Base-by-base conservation (phyloP, 1,140 invertebrate species). In the Lucilia cuprina region DNA sequence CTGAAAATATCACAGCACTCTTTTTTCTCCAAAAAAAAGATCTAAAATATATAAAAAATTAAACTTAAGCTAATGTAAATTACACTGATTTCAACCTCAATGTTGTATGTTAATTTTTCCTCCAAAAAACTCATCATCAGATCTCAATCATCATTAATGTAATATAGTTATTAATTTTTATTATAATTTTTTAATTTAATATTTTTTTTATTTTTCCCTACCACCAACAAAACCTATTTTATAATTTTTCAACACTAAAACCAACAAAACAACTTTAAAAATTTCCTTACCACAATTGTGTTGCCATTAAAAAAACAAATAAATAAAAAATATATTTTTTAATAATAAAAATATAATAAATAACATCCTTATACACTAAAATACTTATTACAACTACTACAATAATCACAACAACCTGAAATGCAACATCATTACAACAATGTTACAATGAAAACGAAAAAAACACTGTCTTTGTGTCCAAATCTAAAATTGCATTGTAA, bases 401-500 rank as follows among this genome's bases (percentile, higher is more conserved):
- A 35, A 77, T 21, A 55, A 35, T n/a, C 49, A 50, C 84, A 82
- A 85, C 41, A 82, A 82, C n/a, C 50, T 74, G 21, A 34, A 80
- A 14, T 70, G 8, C 74, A 55, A 55, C 13, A 75, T 70, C 60
- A 80, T 35, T 34, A 85, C 74, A 30, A 82, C 82, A 74, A 84
- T 74, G 12, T 30, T 49, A 60, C 35, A 41, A 17, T 19, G 7
- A 17, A n/a, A 30, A 30, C 25, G 25, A 30, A 55, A 30, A 49
- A 49, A 30, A 55, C 30, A 55, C 74, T 47, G 25, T 41, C 41
- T 75, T 41, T 84, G 35, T 49, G 35, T 41, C 19, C 34, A 85
- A 85, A 88, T 92, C 92, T 4, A 19, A 30, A 19, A 34, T 30
- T 19, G 25, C 47, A 50, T 19, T 35, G 41, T 74, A 49, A 60